Percentiles rank a stretch among this genome's conserved stretches.
Conservation (phyloP, 2,888 invertebrate genomes). For the Oxytorus armatus region DNA sequence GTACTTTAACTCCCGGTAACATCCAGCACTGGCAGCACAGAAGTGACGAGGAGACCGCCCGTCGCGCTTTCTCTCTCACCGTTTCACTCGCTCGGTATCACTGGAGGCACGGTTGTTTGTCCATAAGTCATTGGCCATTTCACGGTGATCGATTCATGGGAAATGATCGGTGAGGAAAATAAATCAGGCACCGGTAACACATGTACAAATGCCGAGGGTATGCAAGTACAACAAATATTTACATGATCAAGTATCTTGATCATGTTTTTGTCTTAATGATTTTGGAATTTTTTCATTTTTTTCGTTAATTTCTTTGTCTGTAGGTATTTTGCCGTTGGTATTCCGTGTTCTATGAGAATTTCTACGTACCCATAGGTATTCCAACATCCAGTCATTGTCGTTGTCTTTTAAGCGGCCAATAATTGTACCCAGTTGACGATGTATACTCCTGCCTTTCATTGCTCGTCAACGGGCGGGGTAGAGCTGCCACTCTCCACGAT, state of each 20-base stretch:
- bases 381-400: neutral
- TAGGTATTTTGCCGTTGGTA: neutral
- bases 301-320: neutral
- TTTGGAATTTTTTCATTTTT: neutral
- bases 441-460: slow-evolving; percentile 15
- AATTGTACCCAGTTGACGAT: slow-evolving; percentile 14
- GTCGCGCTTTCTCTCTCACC: slow-evolving; percentile 34
- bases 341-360: neutral
- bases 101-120: neutral
- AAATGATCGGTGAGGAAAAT: neutral
- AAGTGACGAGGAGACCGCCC: slow-evolving; percentile 58
- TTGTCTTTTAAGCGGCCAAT: neutral
- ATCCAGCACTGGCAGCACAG: slow-evolving; percentile 45
- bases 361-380: neutral
- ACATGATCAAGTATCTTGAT: slow-evolving; percentile 6
- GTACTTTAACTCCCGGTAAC: slow-evolving; percentile 11
- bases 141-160: neutral
- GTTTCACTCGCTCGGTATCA: neutral
- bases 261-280: neutral
- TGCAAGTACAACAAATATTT: neutral
- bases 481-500: slow-evolving; percentile 33
- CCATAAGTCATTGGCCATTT: slow-evolving; percentile 35
- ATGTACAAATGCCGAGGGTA: neutral
- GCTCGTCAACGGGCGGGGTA: slow-evolving; percentile 33
- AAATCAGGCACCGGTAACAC: neutral